phyloP scores from a whole-genome alignment of 2,113 vertebrate species.

The Brienomyrus longianalis region DNA sequence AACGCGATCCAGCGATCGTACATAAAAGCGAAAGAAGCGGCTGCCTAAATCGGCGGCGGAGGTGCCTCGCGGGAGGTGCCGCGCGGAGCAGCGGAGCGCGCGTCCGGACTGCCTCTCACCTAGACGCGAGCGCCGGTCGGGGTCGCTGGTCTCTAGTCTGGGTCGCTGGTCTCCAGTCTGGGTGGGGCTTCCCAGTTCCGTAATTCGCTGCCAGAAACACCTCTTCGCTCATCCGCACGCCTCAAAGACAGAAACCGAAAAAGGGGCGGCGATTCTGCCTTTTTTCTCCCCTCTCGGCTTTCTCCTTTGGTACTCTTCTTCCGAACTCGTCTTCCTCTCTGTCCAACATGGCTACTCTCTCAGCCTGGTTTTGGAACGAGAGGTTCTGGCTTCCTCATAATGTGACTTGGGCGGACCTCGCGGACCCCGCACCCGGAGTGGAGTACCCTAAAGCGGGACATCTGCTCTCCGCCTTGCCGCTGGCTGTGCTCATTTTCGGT shows the following conservation, averaged over 20 bases:
- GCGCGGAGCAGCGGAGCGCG: neutral
- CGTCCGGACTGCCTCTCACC: neutral
- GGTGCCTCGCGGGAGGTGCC: neutral
- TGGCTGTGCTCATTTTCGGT: slow-evolving; percentile 75
- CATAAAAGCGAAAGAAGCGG: neutral
- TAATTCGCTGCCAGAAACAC: neutral
- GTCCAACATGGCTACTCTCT: slow-evolving; percentile 64
- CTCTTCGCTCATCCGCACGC: slow-evolving; percentile 21
- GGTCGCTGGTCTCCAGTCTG: neutral
- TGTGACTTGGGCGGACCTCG: slow-evolving; percentile 89
- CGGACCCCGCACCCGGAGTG: slow-evolving; percentile 64
- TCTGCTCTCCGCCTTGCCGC: slow-evolving; percentile 72
- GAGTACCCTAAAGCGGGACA: slow-evolving; percentile 74
- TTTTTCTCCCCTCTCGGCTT: slow-evolving; percentile 9
- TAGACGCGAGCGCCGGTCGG: neutral
- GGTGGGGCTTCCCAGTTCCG: slow-evolving; percentile 24
- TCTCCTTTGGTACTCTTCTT: slow-evolving; percentile 19
- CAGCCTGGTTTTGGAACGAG: slow-evolving; percentile 92
- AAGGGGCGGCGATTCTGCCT: slow-evolving; percentile 28
- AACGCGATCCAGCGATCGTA: neutral
- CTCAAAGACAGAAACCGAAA: neutral
- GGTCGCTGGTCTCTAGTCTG: neutral
- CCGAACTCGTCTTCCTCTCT: slow-evolving; percentile 10
- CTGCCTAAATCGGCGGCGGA: neutral
- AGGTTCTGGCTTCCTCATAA: slow-evolving; percentile 92